phyloP scores from a whole-genome alignment of 2,888 invertebrate genomes.

The Chaetogeoica ovagalla region DNA sequence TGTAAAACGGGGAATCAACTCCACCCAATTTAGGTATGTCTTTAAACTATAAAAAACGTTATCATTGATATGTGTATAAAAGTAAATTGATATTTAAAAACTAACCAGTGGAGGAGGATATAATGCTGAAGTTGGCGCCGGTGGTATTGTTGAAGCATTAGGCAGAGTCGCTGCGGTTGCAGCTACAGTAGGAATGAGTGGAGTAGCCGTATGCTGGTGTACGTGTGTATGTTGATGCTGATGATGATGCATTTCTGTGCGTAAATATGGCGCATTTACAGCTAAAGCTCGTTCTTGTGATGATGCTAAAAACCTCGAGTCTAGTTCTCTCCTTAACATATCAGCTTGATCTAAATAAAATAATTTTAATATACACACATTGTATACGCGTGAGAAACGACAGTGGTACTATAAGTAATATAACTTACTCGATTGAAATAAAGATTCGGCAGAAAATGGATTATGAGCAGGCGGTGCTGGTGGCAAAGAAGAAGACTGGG shows the following conservation, averaged over 20 bases:
- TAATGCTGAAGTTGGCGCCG: slow-evolving; percentile 60
- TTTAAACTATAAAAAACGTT: slow-evolving; percentile 67
- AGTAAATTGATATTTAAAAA: slow-evolving; percentile 53
- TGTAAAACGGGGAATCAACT: slow-evolving; percentile 78
- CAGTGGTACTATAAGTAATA: too few species aligned
- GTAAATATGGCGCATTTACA: slow-evolving; percentile 65
- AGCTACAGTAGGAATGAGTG: slow-evolving; percentile 63
- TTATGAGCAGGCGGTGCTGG: slow-evolving; percentile 68
- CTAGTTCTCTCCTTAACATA: slow-evolving; percentile 83
- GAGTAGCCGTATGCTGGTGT: slow-evolving; percentile 79
- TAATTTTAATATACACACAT: not conserved
- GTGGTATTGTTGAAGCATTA: slow-evolving; percentile 54
- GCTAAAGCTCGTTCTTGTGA: slow-evolving; percentile 67
- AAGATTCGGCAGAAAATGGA: slow-evolving; percentile 84
- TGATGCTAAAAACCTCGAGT: slow-evolving; percentile 86
- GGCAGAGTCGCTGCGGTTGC: slow-evolving; percentile 24
- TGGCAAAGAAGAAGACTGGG: slow-evolving; percentile 38
- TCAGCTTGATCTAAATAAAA: slow-evolving; percentile 72
- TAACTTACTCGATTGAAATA: slow-evolving; percentile 80
- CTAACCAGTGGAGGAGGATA: slow-evolving; percentile 71
- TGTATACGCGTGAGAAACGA: not conserved
- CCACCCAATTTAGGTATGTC: slow-evolving; percentile 83
- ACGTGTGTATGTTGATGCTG: slow-evolving; percentile 78
- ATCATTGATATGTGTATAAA: slow-evolving; percentile 55
- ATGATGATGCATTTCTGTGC: slow-evolving; percentile 90